Evolutionary conservation across 2,888 invertebrate species (phyloP), one percentile per base, ranked within the genome.

Genomic region (Sipunculus nudus): DNA sequence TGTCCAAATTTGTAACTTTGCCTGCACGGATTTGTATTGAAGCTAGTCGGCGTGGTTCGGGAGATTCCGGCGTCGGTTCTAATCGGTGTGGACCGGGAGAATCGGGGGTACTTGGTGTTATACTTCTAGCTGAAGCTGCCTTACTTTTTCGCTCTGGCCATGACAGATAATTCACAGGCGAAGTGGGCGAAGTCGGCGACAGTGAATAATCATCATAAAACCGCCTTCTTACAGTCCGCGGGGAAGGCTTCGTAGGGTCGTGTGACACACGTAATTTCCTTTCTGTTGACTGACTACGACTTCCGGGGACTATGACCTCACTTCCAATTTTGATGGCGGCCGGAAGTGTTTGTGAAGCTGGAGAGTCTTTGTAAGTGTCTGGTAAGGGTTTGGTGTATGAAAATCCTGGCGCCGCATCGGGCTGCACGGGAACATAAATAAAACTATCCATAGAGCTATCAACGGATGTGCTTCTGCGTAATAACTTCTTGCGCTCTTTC

Each of bases 121-220:
- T n/a, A n/a, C n/a, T n/a, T n/a, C n/a, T n/a, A n/a, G n/a, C n/a
- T n/a, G n/a, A n/a, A n/a, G n/a, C n/a, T n/a, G n/a, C n/a, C n/a
- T n/a, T n/a, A n/a, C n/a, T n/a, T n/a, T n/a, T n/a, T n/a, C n/a
- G n/a, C n/a, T n/a, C n/a, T n/a, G n/a, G n/a, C n/a, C n/a, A n/a
- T n/a, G n/a, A n/a, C n/a, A n/a, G n/a, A n/a, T n/a, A n/a, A n/a
- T n/a, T n/a, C n/a, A n/a, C n/a, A n/a, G n/a, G n/a, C n/a, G n/a
- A n/a, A n/a, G n/a, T n/a, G n/a, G n/a, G n/a, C n/a, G n/a, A n/a
- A n/a, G n/a, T n/a, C n/a, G n/a, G n/a, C n/a, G n/a, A n/a, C n/a
- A 8, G 49, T 16, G 46, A 47, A 25, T 69, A 67, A 38, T 60
- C 57, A 3, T 67, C 68, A 46, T 59, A 70, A 53, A 68, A 68